phyloP scores from a whole-genome alignment of 2,888 invertebrate species.

The Fragum whitleyi region DNA sequence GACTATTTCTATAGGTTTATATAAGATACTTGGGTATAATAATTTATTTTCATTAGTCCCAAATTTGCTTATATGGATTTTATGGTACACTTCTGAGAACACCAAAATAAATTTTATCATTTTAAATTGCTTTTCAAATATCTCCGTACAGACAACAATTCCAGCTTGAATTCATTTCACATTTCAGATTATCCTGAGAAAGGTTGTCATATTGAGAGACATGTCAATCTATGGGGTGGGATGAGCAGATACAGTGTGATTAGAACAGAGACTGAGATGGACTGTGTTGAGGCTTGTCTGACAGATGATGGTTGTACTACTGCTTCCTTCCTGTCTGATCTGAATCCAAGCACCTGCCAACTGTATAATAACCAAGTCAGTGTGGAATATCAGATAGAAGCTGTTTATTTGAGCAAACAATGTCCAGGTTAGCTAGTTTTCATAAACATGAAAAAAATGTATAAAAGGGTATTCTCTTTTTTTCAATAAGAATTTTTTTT shows the following conservation, averaged over 20 bases:
- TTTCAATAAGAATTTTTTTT: no score
- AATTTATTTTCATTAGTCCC: no score
- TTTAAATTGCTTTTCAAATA: no score
- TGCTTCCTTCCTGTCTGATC: neutral
- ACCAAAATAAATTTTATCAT: no score
- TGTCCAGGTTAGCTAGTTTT: neutral
- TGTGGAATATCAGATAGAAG: neutral
- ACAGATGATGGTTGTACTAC: constrained; percentile 4
- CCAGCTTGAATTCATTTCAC: no score
- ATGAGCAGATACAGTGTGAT: neutral
- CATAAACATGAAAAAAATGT: no score
- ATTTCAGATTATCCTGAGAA: constrained; percentile 5
- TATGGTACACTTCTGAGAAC: no score
- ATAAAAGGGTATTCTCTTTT: no score
- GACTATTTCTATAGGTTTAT: no score
- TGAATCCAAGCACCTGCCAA: neutral
- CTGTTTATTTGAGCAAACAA: neutral
- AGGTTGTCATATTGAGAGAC: neutral
- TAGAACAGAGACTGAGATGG: neutral
- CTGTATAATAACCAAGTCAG: neutral
- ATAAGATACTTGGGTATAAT: no score
- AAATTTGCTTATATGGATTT: no score
- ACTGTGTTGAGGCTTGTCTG: constrained; percentile 12
- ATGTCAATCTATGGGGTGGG: constrained; percentile 14
- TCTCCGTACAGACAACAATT: no score